A percentile compares a stretch with the other conserved stretches of the same genome.
These are phyloP conservation scores for Herminia tarsipennalis DNA, from an alignment of 2,888 invertebrate genomes.

Conservation along the genomic window DNA sequence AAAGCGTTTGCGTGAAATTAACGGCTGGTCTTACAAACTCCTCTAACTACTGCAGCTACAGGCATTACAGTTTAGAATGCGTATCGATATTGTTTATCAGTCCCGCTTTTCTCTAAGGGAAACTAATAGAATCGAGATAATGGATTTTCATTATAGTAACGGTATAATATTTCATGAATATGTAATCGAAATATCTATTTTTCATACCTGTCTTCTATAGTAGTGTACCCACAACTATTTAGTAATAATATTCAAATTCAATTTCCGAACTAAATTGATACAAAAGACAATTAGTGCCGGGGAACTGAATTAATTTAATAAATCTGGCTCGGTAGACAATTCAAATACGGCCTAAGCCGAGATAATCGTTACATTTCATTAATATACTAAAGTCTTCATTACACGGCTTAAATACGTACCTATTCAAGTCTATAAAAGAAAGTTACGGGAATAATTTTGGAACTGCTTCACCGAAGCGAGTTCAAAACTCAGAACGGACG, in stretches of 20 bases:
- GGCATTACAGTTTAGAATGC: conserved; percentile 1
- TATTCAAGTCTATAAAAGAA: conserved; percentile 32
- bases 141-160: not conserved
- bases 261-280: conserved; percentile 55
- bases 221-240: conserved; percentile 27
- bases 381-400: conserved; percentile 39
- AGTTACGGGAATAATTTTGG: conserved; percentile 38
- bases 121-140: conserved; percentile 4
- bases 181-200: conserved; percentile 8
- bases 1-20: conserved; percentile 53
- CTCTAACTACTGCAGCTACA: conserved; percentile 12
- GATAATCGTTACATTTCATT: conserved; percentile 50
- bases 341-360: conserved; percentile 47
- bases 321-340: conserved; percentile 53
- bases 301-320: conserved; percentile 57
- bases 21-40: conserved; percentile 37
- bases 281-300: conserved; percentile 59
- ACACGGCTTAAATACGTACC: conserved; percentile 26
- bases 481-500: conserved; percentile 37
- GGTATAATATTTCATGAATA: conserved; percentile 6
- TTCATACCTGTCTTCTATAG: conserved; percentile 15
- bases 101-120: not conserved
- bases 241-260: conserved; percentile 52
- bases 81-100: conserved; percentile 9
- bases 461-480: conserved; percentile 42